These are phyloP conservation scores for Xenopus borealis DNA, from an alignment of 2,113 vertebrate species.

Conservation along the genomic window DNA sequence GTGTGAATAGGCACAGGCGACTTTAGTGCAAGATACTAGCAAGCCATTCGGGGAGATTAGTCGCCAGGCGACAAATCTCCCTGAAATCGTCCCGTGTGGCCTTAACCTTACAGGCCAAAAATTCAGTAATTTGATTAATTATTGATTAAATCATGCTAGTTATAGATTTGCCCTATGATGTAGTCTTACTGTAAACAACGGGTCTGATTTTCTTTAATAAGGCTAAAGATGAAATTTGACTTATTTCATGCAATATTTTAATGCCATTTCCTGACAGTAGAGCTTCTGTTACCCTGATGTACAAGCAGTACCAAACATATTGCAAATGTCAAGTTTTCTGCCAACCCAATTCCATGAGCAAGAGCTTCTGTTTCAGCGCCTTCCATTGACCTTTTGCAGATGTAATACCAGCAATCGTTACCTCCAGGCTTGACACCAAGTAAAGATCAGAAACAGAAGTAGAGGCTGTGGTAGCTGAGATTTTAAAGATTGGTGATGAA, in stretches of 20 bases:
- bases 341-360: conserved; percentile 4
- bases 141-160: too few relatives aligned
- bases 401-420: neutral
- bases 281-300: conserved; percentile 16
- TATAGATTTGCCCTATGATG: too few relatives aligned
- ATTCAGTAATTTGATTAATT: too few relatives aligned
- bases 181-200: too few relatives aligned
- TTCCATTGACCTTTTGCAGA: conserved; percentile 28
- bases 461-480: neutral
- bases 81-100: too few relatives aligned
- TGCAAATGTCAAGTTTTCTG: conserved; percentile 30
- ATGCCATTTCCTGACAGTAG: neutral
- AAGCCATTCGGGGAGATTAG: too few relatives aligned
- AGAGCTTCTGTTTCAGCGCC: conserved; percentile 2
- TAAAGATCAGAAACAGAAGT: conserved; percentile 16
- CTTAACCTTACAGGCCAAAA: too few relatives aligned
- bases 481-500: neutral
- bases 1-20: too few relatives aligned
- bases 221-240: neutral
- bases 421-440: neutral
- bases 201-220: neutral
- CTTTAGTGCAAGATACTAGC: too few relatives aligned
- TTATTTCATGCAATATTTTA: conserved; percentile 27
- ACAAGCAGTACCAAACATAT: conserved; percentile 5
- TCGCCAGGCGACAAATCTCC: too few relatives aligned